These are phyloP conservation scores for Eilema depressum DNA, from an alignment of 2,888 invertebrate species.

Conservation along the genomic window DNA sequence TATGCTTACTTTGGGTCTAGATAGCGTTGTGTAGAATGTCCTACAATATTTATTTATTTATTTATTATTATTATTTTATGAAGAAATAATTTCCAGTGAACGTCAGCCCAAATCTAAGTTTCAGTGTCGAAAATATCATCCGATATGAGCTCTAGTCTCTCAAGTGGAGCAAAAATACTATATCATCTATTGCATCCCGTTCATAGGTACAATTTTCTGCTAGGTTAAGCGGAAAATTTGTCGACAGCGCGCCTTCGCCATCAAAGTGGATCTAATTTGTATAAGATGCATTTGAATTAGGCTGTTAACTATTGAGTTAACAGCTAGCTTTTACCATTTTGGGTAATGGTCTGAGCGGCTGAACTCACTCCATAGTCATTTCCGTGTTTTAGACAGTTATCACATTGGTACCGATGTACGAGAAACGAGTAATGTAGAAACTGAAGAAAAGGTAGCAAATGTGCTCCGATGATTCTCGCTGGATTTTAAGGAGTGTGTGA, in stretches of 20 bases:
- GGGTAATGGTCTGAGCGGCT: not conserved
- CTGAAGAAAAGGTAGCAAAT: too few species aligned
- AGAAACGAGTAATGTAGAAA: too few species aligned
- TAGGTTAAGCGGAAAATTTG: slow-evolving; percentile 50
- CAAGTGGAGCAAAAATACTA: slow-evolving; percentile 9
- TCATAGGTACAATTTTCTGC: slow-evolving; percentile 56
- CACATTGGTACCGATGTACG: too few species aligned
- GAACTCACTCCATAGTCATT: not conserved
- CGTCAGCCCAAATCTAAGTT: not conserved
- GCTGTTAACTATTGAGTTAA: not conserved
- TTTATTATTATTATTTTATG: too few species aligned
- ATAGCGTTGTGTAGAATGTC: too few species aligned
- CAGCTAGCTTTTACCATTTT: too few species aligned
- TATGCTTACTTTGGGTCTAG: too few species aligned
- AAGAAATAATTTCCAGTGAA: not conserved
- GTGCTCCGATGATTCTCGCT: too few species aligned
- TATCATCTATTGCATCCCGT: slow-evolving; percentile 38
- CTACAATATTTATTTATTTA: too few species aligned
- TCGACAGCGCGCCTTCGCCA: slow-evolving; percentile 28
- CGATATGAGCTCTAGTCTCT: not conserved
- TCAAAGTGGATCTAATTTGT: slow-evolving; percentile 35
- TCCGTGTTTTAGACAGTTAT: too few species aligned
- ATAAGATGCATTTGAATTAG: not conserved
- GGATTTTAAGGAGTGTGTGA: too few species aligned
- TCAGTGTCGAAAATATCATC: not conserved